Base-by-base conservation (phyloP, 2,113 vertebrate genomes). In the Lucifuga dentata region DNA sequence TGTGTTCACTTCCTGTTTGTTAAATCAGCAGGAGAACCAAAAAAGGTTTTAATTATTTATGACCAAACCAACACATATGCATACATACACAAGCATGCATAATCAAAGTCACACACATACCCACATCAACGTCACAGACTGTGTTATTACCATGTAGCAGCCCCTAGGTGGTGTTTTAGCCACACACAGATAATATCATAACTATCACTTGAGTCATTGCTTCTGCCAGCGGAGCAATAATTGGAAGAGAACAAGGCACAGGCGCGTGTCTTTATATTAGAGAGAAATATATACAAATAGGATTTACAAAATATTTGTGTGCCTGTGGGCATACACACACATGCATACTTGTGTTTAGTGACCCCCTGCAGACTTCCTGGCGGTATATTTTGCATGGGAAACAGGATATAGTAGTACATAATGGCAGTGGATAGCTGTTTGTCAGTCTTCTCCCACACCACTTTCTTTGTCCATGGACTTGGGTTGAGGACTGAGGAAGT, bases 111-210 rank as follows among this genome's bases (percentile, higher is more conserved):
- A 32, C 32, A 24, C 17, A 32, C 40, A n/a, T 8, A 19, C 19
- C 10, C 23, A 5, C 16, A 35, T 48, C 19, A 49, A 12, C n/a
- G 43, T 40, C n/a, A 35, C 2, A 8, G 17, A 38, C 16, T 66
- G 45, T 73, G 73, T 41, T 74, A 57, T 75, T 84, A 76, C 77
- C 65, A 48, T 35, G 3, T 2, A 70, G 64, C 84, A 62, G 57
- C 77, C 86, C 66, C 83, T 88, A 86, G 86, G 68, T 79, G 88
- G 85, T 68, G 86, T 81, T 87, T 89, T 81, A 75, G 75, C 77
- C 56, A 59, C 81, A 80, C 70, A 71, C n/a, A 69, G 49, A 80
- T 73, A 32, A 66, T 50, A 62, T 56, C 55, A 75, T 26, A 73
- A 63, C 38, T 58, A 4, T 70, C 29, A 52, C 10, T 61, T 29